phyloP scores from a whole-genome alignment of 2,797 vertebrate genomes.

The Tragopan temminckii region DNA sequence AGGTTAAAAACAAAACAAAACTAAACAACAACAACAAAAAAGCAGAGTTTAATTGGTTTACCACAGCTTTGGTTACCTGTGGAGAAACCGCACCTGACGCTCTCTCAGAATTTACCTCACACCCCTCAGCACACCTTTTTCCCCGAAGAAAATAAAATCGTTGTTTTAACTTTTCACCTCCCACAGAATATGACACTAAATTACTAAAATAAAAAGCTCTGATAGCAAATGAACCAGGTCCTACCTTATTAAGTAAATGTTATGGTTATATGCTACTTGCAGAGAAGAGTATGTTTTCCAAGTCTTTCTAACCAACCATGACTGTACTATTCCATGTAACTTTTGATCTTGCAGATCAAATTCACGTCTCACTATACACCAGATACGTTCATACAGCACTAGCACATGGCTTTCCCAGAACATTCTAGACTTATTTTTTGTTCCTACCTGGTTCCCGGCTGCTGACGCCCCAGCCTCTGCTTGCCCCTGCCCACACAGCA shows the following conservation, averaged over 20 bases:
- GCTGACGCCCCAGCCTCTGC: neutral
- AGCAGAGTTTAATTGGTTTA: neutral
- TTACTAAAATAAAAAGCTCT: neutral
- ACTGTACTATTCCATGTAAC: neutral
- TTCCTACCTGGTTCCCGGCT: neutral
- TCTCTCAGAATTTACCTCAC: neutral
- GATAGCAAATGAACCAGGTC: neutral
- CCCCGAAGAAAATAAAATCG: neutral
- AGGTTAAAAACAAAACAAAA: neutral
- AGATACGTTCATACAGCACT: neutral
- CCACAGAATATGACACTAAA: neutral
- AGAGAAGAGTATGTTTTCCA: neutral
- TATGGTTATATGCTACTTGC: neutral
- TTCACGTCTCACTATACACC: neutral
- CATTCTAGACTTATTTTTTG: neutral
- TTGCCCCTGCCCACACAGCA: too few species aligned
- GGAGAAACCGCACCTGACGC: neutral
- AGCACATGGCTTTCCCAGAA: neutral
- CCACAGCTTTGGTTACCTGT: neutral
- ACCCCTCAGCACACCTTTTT: neutral
- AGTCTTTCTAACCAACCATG: neutral
- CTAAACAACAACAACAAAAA: neutral
- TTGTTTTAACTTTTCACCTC: neutral
- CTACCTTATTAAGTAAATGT: neutral
- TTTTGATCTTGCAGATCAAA: neutral